These are phyloP conservation scores for Phymanthus crucifer DNA, from an alignment of 92 coral and sea anemone genomes.

Conservation along the genomic window DNA sequence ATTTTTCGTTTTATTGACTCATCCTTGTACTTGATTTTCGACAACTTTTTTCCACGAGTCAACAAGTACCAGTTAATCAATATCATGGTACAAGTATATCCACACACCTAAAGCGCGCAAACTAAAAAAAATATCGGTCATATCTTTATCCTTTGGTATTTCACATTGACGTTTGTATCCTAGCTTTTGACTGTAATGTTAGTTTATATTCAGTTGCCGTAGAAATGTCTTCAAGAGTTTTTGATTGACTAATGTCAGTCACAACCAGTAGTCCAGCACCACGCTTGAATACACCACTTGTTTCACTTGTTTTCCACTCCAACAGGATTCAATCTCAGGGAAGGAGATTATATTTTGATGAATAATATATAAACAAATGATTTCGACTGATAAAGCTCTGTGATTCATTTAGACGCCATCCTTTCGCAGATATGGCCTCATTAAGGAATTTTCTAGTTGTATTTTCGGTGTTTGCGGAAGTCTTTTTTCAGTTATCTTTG, in stretches of 20 bases:
- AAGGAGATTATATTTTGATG: neutral
- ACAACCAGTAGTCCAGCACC: neutral
- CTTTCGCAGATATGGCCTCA: neutral
- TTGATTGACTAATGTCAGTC: neutral
- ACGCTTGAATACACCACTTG: constrained; percentile 28
- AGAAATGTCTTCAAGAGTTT: neutral
- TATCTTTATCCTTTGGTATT: neutral
- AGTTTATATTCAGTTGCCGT: neutral
- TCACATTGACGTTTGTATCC: neutral
- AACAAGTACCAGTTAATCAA: neutral
- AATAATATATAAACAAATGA: constrained; percentile 19
- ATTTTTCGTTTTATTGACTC: neutral
- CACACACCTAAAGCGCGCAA: no score
- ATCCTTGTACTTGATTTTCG: neutral
- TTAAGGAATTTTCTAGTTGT: neutral
- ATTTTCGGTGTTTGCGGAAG: constrained; percentile 1
- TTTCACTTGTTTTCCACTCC: constrained; percentile 8
- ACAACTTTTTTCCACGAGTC: neutral
- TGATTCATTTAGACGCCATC: neutral
- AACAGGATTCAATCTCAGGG: neutral
- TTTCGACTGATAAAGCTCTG: neutral
- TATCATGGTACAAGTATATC: neutral
- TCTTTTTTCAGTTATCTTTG: neutral
- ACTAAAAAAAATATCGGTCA: neutral
- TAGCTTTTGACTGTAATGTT: neutral